Conservation (phyloP, 1,140 invertebrate genomes). For the Oncopeltus fasciatus region DNA sequence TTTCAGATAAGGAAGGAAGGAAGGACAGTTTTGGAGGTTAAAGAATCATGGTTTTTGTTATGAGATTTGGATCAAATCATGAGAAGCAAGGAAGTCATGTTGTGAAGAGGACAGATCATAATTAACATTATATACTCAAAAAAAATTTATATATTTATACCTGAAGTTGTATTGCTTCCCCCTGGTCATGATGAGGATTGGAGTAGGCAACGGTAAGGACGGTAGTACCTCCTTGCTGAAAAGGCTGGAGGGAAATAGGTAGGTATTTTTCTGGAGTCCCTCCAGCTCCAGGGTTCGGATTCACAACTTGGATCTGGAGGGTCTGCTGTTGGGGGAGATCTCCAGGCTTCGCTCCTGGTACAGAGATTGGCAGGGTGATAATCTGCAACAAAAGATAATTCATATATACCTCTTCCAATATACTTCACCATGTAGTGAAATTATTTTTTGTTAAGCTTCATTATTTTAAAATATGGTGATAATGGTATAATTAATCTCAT, state of each 20-base stretch:
- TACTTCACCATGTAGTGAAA: no score
- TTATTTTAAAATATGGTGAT: no score
- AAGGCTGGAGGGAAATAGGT: slow-evolving; percentile 31
- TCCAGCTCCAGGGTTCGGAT: slow-evolving; percentile 29
- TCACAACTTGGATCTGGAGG: slow-evolving; percentile 60
- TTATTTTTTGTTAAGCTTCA: no score
- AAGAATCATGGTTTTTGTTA: no score
- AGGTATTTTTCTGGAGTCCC: slow-evolving; percentile 21
- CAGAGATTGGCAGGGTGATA: slow-evolving; percentile 55
- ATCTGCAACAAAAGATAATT: slow-evolving; percentile 31
- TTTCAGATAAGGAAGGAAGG: no score
- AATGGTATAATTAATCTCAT: no score
- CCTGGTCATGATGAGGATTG: slow-evolving; percentile 36
- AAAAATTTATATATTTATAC: no score
- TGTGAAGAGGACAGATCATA: no score
- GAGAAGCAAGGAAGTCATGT: no score
- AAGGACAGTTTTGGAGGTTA: no score
- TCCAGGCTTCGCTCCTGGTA: slow-evolving; percentile 57
- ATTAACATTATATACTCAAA: no score
- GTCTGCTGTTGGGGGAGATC: slow-evolving; percentile 47
- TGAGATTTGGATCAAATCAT: no score
- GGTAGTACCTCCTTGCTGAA: slow-evolving; percentile 39
- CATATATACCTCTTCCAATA: not conserved
- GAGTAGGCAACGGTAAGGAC: slow-evolving; percentile 53
- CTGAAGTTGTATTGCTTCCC: slow-evolving; percentile 38